Base-by-base conservation (phyloP, 2,797 vertebrate genomes). In the Eurystomus glaucurus region DNA sequence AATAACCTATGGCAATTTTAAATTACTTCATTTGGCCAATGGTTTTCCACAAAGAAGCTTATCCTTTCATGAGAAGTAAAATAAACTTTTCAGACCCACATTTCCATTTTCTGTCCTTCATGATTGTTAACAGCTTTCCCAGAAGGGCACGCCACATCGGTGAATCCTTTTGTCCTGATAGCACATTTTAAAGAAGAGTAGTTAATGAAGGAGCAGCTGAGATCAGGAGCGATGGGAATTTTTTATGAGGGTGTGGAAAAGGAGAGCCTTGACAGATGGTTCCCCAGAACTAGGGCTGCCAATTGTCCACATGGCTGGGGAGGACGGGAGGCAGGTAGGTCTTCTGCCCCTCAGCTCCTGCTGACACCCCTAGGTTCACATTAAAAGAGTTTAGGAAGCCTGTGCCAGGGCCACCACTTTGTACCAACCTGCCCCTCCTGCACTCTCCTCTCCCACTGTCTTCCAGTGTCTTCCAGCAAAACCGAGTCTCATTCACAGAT, bases 141-240 rank as follows among this genome's bases (percentile, higher is more conserved):
- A 76, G 69, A 75, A 80, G 29, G 8, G 3, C 19, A 9, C 3
- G 13, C 12, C 35, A 31, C 0, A 0, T 41, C 48, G 48, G 2
- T 60, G 62, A 82, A 43, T 54, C 43, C 57, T 60, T 3, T 37
- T 78, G 45, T 90, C 29, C 72, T 69, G 20, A 11, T 19, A 45
- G n/a, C 22, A 20, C 17, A 2, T 66, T 70, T 80, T 65, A 39
- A 13, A 50, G 48, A 62, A 28, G 39, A 57, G 11, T 13, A 48
- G 48, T 29, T 91, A 79, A 75, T 39, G 83, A 80, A 78, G 35
- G n/a, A 55, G 18, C 50, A 79, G 28, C 23, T n/a, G 87, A 76
- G 31, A 68, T 61, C 28, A 65, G 58, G 51, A 83, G 5, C 1
- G 11, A 10, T 1, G 5, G 31, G 25, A 46, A 55, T 85, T 85